Evolutionary conservation across 2,113 vertebrate genomes (phyloP).

Genomic region (Octodon degus): DNA sequence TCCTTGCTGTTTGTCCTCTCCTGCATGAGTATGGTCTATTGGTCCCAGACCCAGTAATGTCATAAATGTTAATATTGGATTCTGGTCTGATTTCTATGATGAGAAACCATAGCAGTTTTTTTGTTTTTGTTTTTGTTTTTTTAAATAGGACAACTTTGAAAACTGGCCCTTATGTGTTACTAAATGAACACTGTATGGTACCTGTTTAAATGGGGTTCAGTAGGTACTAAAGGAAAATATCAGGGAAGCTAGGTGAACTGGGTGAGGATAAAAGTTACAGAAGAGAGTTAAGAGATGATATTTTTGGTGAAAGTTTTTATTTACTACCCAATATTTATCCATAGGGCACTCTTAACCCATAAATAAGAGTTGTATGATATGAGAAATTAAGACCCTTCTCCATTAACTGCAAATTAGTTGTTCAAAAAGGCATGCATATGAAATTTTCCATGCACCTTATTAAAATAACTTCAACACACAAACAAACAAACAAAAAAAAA

Average conservation of each 20-base stretch:
- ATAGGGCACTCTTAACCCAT: background rate
- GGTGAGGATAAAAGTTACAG: background rate
- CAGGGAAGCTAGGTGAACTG: background rate
- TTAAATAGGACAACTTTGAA: background rate
- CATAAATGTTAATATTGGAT: too few species aligned
- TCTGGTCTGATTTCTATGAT: too few species aligned
- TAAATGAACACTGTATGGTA: background rate
- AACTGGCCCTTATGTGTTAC: background rate
- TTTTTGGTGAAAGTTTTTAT: background rate
- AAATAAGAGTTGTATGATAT: background rate
- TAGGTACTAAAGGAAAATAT: constrained; percentile 2
- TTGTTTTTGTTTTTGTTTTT: too few species aligned
- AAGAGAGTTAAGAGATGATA: background rate
- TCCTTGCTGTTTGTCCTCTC: too few species aligned
- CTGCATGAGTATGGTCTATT: too few species aligned
- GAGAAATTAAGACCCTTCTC: background rate
- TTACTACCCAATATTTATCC: background rate
- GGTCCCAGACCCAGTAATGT: too few species aligned
- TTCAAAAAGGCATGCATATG: background rate
- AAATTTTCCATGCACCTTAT: background rate
- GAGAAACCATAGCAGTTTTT: too few species aligned
- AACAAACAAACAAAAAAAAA: too few species aligned
- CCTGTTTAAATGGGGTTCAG: background rate
- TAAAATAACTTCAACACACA: constrained; percentile 19
- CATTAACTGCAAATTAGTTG: background rate